Evolutionary conservation across 1,140 invertebrate species (phyloP).

Genomic region (Drosophila malerkotliana): DNA sequence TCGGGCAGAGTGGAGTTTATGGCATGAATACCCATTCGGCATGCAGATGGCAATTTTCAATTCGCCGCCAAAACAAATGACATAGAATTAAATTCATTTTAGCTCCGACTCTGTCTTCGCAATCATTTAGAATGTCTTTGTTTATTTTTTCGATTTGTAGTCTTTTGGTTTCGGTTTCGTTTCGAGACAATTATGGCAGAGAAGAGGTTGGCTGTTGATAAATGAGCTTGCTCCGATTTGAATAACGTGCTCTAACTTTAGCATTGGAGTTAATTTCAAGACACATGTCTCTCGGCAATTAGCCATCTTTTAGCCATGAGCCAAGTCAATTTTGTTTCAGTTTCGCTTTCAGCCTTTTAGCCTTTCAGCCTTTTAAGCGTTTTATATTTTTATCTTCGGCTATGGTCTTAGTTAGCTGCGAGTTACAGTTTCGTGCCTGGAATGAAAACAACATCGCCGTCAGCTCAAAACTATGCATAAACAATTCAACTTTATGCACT

Average conservation of each 20-base stretch:
- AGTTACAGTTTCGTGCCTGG: constrained; percentile 55
- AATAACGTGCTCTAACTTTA: constrained; percentile 65
- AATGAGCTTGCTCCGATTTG: constrained; percentile 74
- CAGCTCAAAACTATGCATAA: constrained; percentile 52
- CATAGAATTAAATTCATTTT: constrained; percentile 33
- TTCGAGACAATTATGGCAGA: constrained; percentile 28
- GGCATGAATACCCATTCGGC: constrained; percentile 4
- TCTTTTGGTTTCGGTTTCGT: background rate
- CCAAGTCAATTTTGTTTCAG: constrained; percentile 35
- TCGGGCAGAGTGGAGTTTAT: background rate
- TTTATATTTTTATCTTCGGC: background rate
- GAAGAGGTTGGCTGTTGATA: constrained; percentile 50
- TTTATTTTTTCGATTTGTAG: background rate
- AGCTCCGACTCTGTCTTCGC: background rate
- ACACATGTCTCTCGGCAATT: constrained; percentile 66
- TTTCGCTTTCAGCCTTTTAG: constrained; percentile 35
- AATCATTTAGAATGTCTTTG: constrained; percentile 15
- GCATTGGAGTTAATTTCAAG: constrained; percentile 71
- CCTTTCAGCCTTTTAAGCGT: constrained; percentile 10
- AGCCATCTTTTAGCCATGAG: constrained; percentile 75
- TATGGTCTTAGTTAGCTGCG: constrained; percentile 6
- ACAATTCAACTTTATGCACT: constrained; percentile 55
- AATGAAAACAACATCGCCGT: constrained; percentile 49
- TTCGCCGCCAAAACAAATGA: constrained; percentile 20
- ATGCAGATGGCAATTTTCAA: constrained; percentile 35